phyloP scores from a whole-genome alignment of 2,113 vertebrate species.

The Eptatretus burgeri region DNA sequence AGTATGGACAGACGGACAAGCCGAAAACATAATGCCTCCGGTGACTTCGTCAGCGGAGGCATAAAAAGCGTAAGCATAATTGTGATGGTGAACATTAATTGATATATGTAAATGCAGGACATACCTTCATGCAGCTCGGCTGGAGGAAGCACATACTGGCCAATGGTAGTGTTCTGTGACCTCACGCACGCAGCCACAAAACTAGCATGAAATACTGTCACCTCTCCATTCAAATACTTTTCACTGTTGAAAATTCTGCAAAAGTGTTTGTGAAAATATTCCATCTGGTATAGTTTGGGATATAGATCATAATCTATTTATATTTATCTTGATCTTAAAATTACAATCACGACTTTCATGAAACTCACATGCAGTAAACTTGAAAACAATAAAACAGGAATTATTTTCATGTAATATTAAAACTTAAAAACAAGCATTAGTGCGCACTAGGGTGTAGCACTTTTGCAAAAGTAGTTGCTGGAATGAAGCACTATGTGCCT shows the following conservation, averaged over 20 bases:
- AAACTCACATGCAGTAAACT: neutral
- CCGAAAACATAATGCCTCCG: too few relatives aligned
- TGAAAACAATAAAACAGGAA: neutral
- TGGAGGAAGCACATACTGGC: constrained; percentile 5
- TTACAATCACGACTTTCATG: neutral
- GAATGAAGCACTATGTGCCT: too few relatives aligned
- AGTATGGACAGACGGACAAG: too few relatives aligned
- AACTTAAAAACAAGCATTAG: too few relatives aligned
- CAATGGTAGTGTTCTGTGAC: neutral
- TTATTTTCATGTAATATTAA: neutral
- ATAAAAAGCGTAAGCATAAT: too few relatives aligned
- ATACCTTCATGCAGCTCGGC: constrained; percentile 3
- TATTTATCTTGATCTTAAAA: neutral
- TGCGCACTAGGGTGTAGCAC: too few relatives aligned
- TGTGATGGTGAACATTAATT: too few relatives aligned
- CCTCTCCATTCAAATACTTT: neutral
- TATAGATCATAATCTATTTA: neutral
- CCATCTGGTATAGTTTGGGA: neutral
- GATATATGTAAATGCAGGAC: neutral
- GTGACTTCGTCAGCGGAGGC: too few relatives aligned
- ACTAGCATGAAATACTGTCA: constrained; percentile 6
- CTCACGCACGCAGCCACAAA: constrained; percentile 4
- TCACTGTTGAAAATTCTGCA: neutral
- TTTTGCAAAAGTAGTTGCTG: too few relatives aligned
- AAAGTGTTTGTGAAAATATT: neutral